Evolutionary conservation across 2,888 invertebrate species (phyloP).

Genomic region (Orthosia incerta): DNA sequence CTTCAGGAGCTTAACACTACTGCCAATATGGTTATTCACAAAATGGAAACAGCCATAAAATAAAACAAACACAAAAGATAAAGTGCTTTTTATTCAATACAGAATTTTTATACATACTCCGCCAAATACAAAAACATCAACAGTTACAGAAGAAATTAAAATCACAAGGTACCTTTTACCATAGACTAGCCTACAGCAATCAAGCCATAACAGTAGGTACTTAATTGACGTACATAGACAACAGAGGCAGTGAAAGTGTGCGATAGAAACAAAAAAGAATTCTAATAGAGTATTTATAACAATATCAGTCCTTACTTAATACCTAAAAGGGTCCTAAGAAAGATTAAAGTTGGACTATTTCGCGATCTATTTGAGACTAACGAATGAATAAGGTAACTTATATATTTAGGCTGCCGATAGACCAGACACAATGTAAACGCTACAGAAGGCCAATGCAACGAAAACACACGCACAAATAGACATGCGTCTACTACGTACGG

Average conservation of each 20-base stretch:
- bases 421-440: conserved; percentile 24
- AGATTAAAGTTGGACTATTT: conserved; percentile 69
- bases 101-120: conserved; percentile 87
- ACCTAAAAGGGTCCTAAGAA: conserved; percentile 76
- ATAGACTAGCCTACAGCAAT: conserved; percentile 69
- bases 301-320: conserved; percentile 90
- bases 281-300: conserved; percentile 78
- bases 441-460: neutral
- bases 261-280: conserved; percentile 62
- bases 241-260: conserved; percentile 77
- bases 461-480: neutral
- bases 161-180: conserved; percentile 74
- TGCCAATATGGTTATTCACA: neutral
- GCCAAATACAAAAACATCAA: conserved; percentile 88
- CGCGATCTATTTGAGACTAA: conserved; percentile 76
- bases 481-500: neutral
- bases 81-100: conserved; percentile 89
- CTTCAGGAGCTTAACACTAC: neutral
- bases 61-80: conserved; percentile 80
- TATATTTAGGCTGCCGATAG: conserved; percentile 68
- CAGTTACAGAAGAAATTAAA: conserved; percentile 81
- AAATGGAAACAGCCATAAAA: conserved; percentile 12
- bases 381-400: conserved; percentile 86
- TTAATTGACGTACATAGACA: conserved; percentile 74
- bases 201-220: conserved; percentile 69